Evolutionary conservation across 2,113 vertebrate species (phyloP).

Genomic region (Atlantisia rogersi): DNA sequence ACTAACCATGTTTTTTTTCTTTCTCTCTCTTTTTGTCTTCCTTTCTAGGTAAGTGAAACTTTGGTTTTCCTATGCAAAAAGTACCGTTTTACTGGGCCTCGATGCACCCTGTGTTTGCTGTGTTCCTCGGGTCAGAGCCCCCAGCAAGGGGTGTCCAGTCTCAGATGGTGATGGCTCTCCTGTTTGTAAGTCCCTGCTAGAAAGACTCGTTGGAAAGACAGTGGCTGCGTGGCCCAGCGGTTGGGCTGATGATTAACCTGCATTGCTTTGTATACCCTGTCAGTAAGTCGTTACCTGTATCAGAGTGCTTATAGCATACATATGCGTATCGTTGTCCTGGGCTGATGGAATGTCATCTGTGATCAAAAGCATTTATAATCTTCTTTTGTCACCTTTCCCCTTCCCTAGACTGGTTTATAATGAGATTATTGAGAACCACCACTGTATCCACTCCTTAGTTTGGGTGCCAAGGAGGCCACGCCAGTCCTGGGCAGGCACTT

Average conservation of each 20-base stretch:
- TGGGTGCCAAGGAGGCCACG: neutral
- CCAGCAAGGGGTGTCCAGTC: neutral
- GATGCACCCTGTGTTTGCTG: neutral
- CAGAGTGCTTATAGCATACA: neutral
- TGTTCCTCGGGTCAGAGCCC: neutral
- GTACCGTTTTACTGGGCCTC: neutral
- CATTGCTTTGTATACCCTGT: neutral
- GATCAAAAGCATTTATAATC: neutral
- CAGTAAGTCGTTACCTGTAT: neutral
- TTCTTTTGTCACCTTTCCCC: neutral
- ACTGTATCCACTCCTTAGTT: neutral
- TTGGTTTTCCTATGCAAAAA: conserved; percentile 16
- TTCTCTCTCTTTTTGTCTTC: neutral
- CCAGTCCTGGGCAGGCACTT: neutral
- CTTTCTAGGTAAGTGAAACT: conserved; percentile 79
- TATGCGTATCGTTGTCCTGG: neutral
- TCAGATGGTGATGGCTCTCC: neutral
- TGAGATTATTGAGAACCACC: neutral
- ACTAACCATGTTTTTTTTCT: conserved; percentile 16
- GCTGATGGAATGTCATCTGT: neutral
- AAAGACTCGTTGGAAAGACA: neutral
- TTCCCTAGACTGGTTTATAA: neutral
- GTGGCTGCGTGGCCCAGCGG: neutral
- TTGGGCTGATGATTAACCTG: neutral
- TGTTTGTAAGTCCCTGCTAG: conserved; percentile 37